A percentile compares a stretch with the other conserved stretches of the same genome.
Conservation (phyloP, 2,113 vertebrate genomes). For the Eurypyga helias region DNA sequence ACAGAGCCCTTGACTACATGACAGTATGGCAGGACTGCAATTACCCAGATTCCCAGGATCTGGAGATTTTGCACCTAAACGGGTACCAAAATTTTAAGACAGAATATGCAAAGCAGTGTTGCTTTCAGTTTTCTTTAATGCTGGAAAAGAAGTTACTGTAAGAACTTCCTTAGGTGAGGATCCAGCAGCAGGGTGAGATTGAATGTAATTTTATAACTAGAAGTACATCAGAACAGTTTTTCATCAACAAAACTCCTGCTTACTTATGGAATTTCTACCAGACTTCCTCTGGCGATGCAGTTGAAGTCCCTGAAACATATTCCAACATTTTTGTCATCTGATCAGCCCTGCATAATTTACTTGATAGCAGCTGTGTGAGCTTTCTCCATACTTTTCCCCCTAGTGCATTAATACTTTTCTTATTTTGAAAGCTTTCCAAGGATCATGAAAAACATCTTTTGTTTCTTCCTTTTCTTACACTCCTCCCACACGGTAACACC, state of each 20-base stretch:
- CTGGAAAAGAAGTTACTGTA: neutral
- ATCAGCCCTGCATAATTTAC: conserved; percentile 11
- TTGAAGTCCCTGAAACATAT: neutral
- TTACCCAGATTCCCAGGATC: neutral
- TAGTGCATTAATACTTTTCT: neutral
- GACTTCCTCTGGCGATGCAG: neutral
- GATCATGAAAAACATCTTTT: neutral
- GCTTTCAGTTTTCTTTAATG: too few relatives aligned
- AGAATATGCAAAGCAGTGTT: neutral
- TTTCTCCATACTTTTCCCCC: neutral
- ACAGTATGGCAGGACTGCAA: neutral
- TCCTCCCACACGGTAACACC: neutral
- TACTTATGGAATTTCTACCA: neutral
- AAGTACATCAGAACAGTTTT: neutral
- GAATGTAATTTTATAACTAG: neutral
- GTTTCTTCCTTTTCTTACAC: neutral
- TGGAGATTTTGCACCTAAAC: neutral
- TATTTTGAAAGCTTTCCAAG: neutral
- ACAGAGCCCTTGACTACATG: neutral
- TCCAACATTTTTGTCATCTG: conserved; percentile 2
- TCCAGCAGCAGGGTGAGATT: neutral
- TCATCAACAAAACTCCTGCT: neutral
- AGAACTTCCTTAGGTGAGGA: neutral
- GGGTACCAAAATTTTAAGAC: neutral
- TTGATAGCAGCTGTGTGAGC: conserved; percentile 1